Conservation (phyloP, 1,140 invertebrate species). For the Alviniconcha marisindica region DNA sequence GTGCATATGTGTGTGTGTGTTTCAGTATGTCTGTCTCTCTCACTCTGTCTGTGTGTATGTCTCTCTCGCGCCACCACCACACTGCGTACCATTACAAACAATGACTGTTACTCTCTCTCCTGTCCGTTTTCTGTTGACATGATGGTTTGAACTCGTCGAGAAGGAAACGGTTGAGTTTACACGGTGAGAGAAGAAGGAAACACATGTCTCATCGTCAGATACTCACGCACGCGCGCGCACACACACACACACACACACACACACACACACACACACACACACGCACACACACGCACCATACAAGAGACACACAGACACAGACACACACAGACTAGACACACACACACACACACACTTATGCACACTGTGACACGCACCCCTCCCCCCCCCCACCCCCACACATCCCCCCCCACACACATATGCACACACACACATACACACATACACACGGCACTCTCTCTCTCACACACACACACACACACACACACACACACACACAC, state of each 20-base stretch:
- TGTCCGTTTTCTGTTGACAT: too few species aligned
- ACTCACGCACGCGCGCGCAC: background rate
- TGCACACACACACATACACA: slow-evolving; percentile 9
- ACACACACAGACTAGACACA: background rate
- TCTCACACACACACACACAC: background rate
- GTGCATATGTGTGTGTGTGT: background rate
- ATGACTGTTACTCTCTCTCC: too few species aligned
- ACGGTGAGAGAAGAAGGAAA: too few species aligned
- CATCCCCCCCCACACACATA: background rate
- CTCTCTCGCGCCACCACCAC: too few species aligned
- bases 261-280: slow-evolving; percentile 28
- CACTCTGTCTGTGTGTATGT: background rate
- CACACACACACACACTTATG: background rate
- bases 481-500: background rate
- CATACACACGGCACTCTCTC: background rate
- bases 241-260: background rate
- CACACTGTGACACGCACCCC: background rate
- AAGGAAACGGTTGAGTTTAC: too few species aligned
- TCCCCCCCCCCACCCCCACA: background rate
- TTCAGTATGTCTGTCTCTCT: background rate
- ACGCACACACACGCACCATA: slow-evolving; percentile 9
- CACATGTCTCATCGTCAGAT: too few species aligned
- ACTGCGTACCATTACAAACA: too few species aligned
- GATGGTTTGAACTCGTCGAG: too few species aligned
- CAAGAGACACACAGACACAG: background rate